Evolutionary conservation across 2,888 invertebrate genomes (phyloP).

Genomic region (Meiosimyza platycephala): DNA sequence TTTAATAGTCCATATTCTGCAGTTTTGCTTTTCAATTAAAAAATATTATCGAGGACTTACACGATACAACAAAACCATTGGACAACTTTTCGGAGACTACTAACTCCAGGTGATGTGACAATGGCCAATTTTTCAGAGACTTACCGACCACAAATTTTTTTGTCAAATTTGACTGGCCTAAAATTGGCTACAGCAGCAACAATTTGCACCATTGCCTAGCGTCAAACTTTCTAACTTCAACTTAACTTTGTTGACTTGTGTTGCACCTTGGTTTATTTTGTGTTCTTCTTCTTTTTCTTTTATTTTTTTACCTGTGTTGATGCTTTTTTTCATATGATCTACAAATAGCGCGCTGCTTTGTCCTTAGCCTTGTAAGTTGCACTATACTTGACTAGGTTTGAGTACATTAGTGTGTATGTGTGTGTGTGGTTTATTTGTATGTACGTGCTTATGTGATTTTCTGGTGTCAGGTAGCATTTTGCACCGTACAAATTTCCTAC

Average conservation of each 20-base stretch:
- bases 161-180: no score
- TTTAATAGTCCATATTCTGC: no score
- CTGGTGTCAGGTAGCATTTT: slow-evolving; percentile 15
- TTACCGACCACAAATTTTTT: no score
- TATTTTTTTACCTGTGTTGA: no score
- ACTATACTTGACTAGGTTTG: neutral
- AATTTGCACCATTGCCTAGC: neutral
- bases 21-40: no score
- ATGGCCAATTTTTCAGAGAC: no score
- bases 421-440: slow-evolving; percentile 4
- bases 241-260: slow-evolving; percentile 6
- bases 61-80: no score
- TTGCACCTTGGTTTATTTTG: slow-evolving; percentile 1
- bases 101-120: no score
- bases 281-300: neutral
- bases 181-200: neutral
- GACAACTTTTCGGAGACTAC: no score
- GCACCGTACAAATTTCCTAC: slow-evolving; percentile 23
- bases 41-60: no score
- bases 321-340: no score
- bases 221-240: slow-evolving; percentile 12
- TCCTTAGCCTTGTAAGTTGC: slow-evolving; percentile 2
- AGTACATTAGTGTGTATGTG: neutral
- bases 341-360: neutral
- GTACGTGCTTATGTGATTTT: neutral